Percentiles rank a stretch among this genome's conserved stretches.
phyloP scores from a whole-genome alignment of 2,797 vertebrate species.

The Mus spretus region DNA sequence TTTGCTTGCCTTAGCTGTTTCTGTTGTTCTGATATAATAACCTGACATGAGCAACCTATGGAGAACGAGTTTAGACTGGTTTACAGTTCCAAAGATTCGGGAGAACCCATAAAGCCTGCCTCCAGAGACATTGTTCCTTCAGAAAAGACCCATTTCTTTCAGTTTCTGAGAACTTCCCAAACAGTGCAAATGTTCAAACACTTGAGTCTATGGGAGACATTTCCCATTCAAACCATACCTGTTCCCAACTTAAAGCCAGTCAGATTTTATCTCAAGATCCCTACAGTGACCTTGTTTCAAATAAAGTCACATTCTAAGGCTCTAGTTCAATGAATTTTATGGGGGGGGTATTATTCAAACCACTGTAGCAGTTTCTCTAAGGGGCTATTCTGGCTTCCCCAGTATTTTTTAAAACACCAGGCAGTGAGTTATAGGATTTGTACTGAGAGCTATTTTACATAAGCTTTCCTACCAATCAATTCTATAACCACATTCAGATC shows the following conservation, averaged over 20 bases:
- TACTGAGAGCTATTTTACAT: slow-evolving; percentile 11
- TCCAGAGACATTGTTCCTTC: neutral
- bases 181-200: neutral
- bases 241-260: neutral
- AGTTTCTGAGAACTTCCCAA: neutral
- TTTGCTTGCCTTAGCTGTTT: neutral
- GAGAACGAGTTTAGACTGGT: neutral
- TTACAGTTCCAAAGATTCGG: neutral
- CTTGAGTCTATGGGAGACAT: neutral
- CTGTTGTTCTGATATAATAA: neutral
- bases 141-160: neutral
- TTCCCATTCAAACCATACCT: neutral
- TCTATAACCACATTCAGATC: slow-evolving; percentile 25
- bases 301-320: slow-evolving; percentile 41
- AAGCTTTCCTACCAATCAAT: slow-evolving; percentile 11
- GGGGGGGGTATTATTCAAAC: neutral
- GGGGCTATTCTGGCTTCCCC: neutral
- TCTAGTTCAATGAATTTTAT: neutral
- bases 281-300: slow-evolving; percentile 27
- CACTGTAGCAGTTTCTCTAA: neutral
- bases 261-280: slow-evolving; percentile 33
- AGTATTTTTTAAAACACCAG: slow-evolving; percentile 8
- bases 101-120: neutral
- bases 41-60: neutral
- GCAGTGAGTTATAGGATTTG: neutral